Evolutionary conservation across 1,140 invertebrate species (phyloP).

Genomic region (Mizuhopecten yessoensis): DNA sequence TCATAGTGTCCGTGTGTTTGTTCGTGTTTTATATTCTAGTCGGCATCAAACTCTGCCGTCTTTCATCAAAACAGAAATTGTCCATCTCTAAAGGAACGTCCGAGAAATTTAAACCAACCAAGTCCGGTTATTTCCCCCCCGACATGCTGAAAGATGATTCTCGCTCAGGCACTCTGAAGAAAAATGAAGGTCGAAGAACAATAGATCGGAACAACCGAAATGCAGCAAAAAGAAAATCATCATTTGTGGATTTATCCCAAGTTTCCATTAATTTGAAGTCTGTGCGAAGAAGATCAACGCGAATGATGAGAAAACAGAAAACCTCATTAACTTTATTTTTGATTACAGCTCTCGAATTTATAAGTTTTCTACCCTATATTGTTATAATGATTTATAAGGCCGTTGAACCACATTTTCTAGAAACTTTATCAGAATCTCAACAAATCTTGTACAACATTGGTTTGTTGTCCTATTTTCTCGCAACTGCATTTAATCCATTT

Average conservation of each 20-base stretch:
- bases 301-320: slow-evolving; percentile 12
- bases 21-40: slow-evolving; percentile 54
- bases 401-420: slow-evolving; percentile 45
- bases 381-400: slow-evolving; percentile 26
- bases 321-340: slow-evolving; percentile 51
- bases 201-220: neutral
- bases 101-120: neutral
- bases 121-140: neutral
- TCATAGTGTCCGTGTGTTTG: slow-evolving; percentile 50
- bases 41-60: slow-evolving; percentile 44
- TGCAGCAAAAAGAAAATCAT: neutral
- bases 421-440: neutral
- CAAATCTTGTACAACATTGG: slow-evolving; percentile 59
- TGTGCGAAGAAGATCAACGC: neutral
- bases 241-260: slow-evolving; percentile 7
- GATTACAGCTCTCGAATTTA: slow-evolving; percentile 54
- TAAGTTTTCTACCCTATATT: slow-evolving; percentile 59
- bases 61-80: neutral
- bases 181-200: no score
- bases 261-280: neutral
- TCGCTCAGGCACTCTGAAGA: neutral
- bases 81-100: neutral
- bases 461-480: slow-evolving; percentile 57
- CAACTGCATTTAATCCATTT: slow-evolving; percentile 57
- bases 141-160: neutral